Conservation (phyloP, 2,113 vertebrate genomes). For the Forbesichthys agassizii region DNA sequence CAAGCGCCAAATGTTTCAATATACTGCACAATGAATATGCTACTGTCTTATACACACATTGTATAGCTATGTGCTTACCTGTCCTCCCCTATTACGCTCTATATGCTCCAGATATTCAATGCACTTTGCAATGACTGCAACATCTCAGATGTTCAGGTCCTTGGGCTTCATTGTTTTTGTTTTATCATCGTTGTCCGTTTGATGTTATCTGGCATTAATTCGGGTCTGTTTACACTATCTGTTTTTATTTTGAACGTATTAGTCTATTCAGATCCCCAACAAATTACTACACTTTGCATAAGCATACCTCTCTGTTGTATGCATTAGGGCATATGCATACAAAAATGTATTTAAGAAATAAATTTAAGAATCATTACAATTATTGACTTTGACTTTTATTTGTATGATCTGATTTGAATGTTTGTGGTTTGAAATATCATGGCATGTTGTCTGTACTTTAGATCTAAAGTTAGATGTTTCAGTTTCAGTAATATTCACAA, state of each 20-base stretch:
- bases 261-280: conserved; percentile 5
- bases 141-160: conserved; percentile 29
- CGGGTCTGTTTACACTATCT: conserved; percentile 58
- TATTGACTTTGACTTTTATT: not conserved
- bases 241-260: not conserved
- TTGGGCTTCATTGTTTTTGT: not conserved
- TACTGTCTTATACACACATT: conserved; percentile 44
- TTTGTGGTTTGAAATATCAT: too few species aligned
- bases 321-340: conserved; percentile 36
- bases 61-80: conserved; percentile 26
- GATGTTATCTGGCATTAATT: conserved; percentile 24
- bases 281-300: not conserved
- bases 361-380: conserved; percentile 56
- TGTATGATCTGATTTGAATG: not conserved
- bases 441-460: too few species aligned
- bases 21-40: conserved; percentile 49
- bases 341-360: conserved; percentile 60
- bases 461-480: too few species aligned
- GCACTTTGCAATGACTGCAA: conserved; percentile 59
- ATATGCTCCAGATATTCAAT: conserved; percentile 33
- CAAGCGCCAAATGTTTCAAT: conserved; percentile 39
- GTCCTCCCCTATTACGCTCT: not conserved
- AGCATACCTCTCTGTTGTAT: conserved; percentile 5
- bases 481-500: too few species aligned
- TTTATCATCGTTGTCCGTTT: not conserved